Conservation (phyloP, 2,888 invertebrate species). For the Sminthurinus aureus region DNA sequence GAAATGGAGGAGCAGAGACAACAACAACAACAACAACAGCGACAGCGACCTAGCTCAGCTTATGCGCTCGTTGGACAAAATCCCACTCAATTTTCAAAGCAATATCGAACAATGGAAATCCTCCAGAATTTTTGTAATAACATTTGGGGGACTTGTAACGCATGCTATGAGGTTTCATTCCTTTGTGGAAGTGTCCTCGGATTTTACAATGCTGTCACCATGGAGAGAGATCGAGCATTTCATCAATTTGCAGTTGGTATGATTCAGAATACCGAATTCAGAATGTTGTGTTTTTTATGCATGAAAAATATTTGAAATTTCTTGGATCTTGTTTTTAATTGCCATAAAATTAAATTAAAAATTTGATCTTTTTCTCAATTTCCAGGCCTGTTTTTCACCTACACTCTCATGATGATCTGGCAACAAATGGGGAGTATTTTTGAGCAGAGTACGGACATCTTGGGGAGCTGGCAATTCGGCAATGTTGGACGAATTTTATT, state of each 20-base stretch:
- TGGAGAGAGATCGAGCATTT: neutral
- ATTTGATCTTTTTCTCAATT: too few relatives aligned
- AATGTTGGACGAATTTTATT: neutral
- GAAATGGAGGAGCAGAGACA: too few relatives aligned
- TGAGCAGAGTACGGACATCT: neutral
- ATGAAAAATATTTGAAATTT: too few relatives aligned
- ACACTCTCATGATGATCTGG: conserved; percentile 8
- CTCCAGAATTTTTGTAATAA: neutral
- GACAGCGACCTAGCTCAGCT: too few relatives aligned
- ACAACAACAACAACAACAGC: too few relatives aligned
- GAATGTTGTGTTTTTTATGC: too few relatives aligned
- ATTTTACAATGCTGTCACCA: neutral
- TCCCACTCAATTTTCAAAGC: neutral
- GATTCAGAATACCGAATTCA: too few relatives aligned
- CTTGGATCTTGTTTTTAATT: too few relatives aligned
- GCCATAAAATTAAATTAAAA: too few relatives aligned
- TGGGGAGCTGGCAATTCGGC: neutral
- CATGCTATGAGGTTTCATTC: conserved; percentile 1
- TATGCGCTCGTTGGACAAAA: neutral
- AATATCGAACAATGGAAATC: neutral
- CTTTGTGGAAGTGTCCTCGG: neutral
- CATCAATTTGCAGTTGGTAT: conserved; percentile 11
- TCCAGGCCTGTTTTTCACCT: conserved; percentile 3
- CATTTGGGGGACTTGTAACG: conserved; percentile 2
- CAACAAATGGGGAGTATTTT: conserved; percentile 8